Evolutionary conservation across 2,888 invertebrate genomes (phyloP).

Genomic region (Stenotaenia linearis): DNA sequence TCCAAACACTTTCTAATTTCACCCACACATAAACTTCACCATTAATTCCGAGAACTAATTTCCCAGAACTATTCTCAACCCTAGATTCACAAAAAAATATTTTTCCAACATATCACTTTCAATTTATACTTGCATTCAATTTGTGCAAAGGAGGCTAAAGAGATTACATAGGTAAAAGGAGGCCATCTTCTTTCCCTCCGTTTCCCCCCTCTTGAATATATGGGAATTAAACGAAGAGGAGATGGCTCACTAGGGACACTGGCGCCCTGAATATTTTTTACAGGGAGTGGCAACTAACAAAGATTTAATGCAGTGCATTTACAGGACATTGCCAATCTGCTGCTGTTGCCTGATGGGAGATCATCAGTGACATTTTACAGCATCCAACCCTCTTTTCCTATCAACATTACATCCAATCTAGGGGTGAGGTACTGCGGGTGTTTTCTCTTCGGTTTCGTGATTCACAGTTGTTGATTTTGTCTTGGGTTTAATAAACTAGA

Average conservation of each 20-base stretch:
- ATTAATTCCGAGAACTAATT: too few relatives aligned
- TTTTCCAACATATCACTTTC: constrained; percentile 8
- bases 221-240: constrained; percentile 21
- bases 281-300: constrained; percentile 16
- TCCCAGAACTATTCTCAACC: too few relatives aligned
- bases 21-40: too few relatives aligned
- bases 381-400: constrained; percentile 18
- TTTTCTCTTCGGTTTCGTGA: not conserved
- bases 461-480: not conserved
- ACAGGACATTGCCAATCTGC: constrained; percentile 23
- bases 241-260: constrained; percentile 13
- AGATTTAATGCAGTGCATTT: constrained; percentile 27
- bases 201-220: constrained; percentile 27
- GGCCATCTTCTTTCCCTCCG: not conserved
- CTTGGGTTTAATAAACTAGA: not conserved
- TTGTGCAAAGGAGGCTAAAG: constrained; percentile 10
- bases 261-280: constrained; percentile 7
- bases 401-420: constrained; percentile 26
- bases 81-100: too few relatives aligned
- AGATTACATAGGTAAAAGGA: constrained; percentile 12
- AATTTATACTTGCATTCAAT: constrained; percentile 11
- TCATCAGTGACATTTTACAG: constrained; percentile 24
- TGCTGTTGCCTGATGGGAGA: not conserved
- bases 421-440: not conserved
- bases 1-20: too few relatives aligned